phyloP scores from a whole-genome alignment of 2,113 vertebrate species.

The Naja naja region DNA sequence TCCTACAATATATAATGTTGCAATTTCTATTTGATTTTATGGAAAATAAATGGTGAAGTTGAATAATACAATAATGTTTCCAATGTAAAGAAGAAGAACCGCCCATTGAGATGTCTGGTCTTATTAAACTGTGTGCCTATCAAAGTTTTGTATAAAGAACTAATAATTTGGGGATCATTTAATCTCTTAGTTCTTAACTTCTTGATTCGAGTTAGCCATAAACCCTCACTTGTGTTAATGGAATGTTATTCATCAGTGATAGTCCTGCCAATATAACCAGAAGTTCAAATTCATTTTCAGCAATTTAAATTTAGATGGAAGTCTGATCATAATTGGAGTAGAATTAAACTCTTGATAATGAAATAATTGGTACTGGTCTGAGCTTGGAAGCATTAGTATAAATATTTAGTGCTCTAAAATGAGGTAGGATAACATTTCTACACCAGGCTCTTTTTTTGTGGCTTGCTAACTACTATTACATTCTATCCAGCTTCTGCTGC shows the following conservation, averaged over 20 bases:
- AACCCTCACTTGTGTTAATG: not conserved
- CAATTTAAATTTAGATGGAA: not conserved
- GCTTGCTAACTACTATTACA: not conserved
- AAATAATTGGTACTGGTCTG: not conserved
- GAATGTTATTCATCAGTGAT: not conserved
- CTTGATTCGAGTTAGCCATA: not conserved
- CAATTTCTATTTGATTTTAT: not conserved
- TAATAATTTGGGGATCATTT: not conserved
- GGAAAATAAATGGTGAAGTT: not conserved
- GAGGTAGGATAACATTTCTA: not conserved
- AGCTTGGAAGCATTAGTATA: not conserved
- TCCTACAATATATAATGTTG: not conserved
- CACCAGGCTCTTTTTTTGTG: not conserved
- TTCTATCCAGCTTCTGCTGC: not conserved
- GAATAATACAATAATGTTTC: not conserved
- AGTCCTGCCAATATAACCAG: not conserved
- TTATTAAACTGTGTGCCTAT: not conserved
- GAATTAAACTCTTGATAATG: not conserved
- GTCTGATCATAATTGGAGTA: not conserved
- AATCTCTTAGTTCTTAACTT: not conserved
- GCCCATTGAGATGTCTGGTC: not conserved
- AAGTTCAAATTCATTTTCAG: not conserved
- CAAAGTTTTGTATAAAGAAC: not conserved
- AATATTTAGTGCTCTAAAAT: not conserved
- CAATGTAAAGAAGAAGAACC: not conserved